phyloP scores from a whole-genome alignment of 2,113 vertebrate genomes.

The Dicrurus megarhynchus region DNA sequence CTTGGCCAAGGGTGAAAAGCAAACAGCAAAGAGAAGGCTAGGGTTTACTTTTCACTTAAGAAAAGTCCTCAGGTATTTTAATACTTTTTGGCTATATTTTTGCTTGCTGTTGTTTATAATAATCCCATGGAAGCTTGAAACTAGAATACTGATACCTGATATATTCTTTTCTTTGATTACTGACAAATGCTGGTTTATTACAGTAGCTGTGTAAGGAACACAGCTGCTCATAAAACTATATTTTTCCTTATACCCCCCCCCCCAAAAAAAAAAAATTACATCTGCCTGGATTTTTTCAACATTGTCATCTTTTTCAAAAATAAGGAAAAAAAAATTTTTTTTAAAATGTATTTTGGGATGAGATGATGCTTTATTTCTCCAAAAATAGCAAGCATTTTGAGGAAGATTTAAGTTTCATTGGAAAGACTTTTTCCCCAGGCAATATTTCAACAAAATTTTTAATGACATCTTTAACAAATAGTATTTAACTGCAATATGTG shows the following conservation, averaged over 20 bases:
- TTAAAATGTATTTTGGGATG: not conserved
- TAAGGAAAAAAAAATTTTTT: rapidly evolving
- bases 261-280: not conserved
- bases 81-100: not conserved
- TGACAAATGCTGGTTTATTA: constrained; percentile 12
- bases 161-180: not conserved
- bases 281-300: not conserved
- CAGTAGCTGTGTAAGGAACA: not conserved
- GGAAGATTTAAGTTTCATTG: not conserved
- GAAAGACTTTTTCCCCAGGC: not conserved
- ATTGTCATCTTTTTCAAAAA: not conserved
- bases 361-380: not conserved
- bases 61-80: not conserved
- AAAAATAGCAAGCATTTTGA: not conserved
- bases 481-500: not conserved
- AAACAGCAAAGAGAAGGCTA: not conserved
- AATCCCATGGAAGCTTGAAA: constrained; percentile 6
- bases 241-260: not conserved
- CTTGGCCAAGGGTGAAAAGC: not conserved
- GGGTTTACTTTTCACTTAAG: not conserved
- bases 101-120: not conserved
- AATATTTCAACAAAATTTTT: not conserved
- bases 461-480: not conserved
- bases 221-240: not conserved
- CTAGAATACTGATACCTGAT: not conserved